Percentiles rank a stretch among this genome's conserved stretches.
Evolutionary conservation across 2,797 vertebrate species (phyloP).

Genomic region (Astyanax mexicanus): DNA sequence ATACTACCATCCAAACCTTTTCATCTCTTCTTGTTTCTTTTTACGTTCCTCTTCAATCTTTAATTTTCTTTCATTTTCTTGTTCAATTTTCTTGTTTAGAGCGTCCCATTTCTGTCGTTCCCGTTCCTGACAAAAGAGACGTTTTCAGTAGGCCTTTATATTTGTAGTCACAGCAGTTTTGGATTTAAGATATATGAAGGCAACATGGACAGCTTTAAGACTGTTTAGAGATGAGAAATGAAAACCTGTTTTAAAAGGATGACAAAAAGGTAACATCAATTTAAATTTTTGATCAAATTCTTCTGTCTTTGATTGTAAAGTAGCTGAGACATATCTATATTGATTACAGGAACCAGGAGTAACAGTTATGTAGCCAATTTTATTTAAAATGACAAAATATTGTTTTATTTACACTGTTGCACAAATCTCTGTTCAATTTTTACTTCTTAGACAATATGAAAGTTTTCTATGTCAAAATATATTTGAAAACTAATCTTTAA

Average conservation of each 20-base stretch:
- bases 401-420: no score
- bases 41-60: slow-evolving; percentile 94
- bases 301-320: no score
- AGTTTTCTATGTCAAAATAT: no score
- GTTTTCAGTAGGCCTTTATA: background rate
- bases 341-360: no score
- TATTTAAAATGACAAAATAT: no score
- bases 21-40: slow-evolving; percentile 88
- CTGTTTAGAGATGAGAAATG: background rate
- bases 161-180: background rate
- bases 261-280: no score
- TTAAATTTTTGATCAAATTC: no score
- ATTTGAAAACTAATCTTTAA: no score
- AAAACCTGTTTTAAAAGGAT: slow-evolving; percentile 4
- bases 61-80: slow-evolving; percentile 88
- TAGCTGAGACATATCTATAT: no score
- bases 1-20: slow-evolving; percentile 74
- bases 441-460: no score
- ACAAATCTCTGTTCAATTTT: no score
- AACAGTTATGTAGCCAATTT: no score
- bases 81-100: slow-evolving; percentile 91
- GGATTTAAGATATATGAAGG: background rate
- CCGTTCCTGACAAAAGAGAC: slow-evolving; percentile 75
- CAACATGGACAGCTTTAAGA: background rate
- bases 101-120: slow-evolving; percentile 89